Conservation (phyloP, 1,140 invertebrate species). For the Lysiphlebus fabarum region DNA sequence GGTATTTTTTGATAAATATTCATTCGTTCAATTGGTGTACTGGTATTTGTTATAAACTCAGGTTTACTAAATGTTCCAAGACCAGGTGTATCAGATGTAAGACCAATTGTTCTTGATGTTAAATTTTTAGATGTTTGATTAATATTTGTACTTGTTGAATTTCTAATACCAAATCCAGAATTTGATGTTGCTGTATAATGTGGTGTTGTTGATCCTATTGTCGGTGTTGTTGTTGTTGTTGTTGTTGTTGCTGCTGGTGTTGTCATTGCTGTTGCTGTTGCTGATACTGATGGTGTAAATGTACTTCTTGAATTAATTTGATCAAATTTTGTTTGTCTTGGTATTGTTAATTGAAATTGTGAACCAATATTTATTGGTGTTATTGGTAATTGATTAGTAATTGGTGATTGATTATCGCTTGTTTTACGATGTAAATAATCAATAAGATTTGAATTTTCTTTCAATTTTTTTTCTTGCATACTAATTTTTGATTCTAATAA, state of each 20-base stretch:
- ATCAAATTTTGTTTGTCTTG: constrained; percentile 45
- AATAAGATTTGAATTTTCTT: constrained; percentile 63
- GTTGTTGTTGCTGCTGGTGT: constrained; percentile 33
- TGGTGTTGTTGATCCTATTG: constrained; percentile 30
- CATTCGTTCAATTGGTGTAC: constrained; percentile 49
- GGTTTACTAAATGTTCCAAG: constrained; percentile 41
- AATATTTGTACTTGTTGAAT: constrained; percentile 45
- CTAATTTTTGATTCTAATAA: constrained; percentile 54
- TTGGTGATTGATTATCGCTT: constrained; percentile 44
- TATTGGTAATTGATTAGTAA: constrained; percentile 26
- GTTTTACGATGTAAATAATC: constrained; percentile 53
- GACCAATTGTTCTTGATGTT: constrained; percentile 27
- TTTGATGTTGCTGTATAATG: constrained; percentile 32
- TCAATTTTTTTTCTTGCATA: constrained; percentile 61
- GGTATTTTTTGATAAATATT: constrained; percentile 40
- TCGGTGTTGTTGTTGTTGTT: constrained; percentile 30
- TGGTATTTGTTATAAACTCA: constrained; percentile 48
- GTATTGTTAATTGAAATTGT: constrained; percentile 46
- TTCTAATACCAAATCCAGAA: constrained; percentile 37
- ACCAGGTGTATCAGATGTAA: constrained; percentile 37
- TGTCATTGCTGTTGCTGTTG: constrained; percentile 27
- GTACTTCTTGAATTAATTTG: constrained; percentile 38
- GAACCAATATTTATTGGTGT: constrained; percentile 36
- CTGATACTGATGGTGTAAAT: constrained; percentile 28
- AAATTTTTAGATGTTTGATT: constrained; percentile 41